Evolutionary conservation across 2,888 invertebrate genomes (phyloP).

Genomic region (Drosophila neutralis): DNA sequence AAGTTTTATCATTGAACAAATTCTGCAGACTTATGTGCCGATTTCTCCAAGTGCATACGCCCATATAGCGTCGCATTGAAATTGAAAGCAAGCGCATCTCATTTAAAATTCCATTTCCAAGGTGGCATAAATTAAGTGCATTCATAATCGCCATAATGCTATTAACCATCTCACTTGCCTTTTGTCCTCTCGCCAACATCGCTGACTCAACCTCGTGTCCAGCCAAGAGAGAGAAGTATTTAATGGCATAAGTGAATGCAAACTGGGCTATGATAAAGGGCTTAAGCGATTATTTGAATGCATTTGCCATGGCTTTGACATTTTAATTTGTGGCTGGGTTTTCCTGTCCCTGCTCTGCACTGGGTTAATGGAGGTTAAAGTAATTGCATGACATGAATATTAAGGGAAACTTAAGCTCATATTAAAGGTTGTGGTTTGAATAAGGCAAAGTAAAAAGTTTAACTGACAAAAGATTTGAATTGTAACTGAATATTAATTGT

Average conservation of each 20-base stretch:
- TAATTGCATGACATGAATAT: conserved; percentile 5
- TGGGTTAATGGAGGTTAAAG: conserved; percentile 20
- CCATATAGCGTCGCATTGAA: conserved; percentile 19
- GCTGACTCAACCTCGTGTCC: conserved; percentile 15
- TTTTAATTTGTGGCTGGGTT: conserved; percentile 30
- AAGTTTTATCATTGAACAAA: background rate
- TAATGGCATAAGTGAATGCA: conserved; percentile 30
- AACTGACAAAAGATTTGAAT: background rate
- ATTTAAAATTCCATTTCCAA: conserved; percentile 57
- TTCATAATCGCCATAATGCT: conserved; percentile 50
- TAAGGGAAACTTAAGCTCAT: background rate
- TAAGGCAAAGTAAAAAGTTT: background rate
- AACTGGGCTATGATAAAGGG: conserved; percentile 15
- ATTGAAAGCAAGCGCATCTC: conserved; percentile 53
- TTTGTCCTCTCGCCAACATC: conserved; percentile 15
- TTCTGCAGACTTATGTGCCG: background rate
- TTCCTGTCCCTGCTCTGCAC: background rate
- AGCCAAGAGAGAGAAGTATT: conserved; percentile 1
- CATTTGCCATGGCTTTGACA: conserved; percentile 44
- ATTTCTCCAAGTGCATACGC: conserved; percentile 27
- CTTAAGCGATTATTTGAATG: conserved; percentile 26
- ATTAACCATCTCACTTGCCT: conserved; percentile 46
- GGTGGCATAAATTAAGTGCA: conserved; percentile 59
- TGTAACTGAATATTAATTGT: background rate
- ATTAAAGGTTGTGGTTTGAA: background rate